Evolutionary conservation across 2,888 invertebrate species (phyloP).

Genomic region (Sepiola atlantica): DNA sequence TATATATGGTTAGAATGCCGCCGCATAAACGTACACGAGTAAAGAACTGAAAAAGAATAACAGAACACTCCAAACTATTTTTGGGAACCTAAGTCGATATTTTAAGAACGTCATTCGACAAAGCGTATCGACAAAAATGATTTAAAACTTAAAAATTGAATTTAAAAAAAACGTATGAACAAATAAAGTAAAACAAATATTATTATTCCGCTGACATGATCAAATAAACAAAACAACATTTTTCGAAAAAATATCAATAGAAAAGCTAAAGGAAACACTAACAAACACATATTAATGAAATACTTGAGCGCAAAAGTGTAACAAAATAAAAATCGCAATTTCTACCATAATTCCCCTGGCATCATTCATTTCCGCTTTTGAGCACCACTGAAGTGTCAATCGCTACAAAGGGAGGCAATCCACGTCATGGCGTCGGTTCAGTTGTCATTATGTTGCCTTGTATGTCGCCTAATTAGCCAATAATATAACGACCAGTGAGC

Average conservation of each 20-base stretch:
- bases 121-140: no score
- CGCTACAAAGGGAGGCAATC: not conserved
- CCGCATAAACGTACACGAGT: no score
- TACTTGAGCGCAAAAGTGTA: not conserved
- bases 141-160: not conserved
- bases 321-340: not conserved
- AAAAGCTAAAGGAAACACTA: not conserved
- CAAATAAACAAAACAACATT: not conserved
- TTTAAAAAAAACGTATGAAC: not conserved
- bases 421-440: not conserved
- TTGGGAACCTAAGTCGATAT: no score
- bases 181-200: not conserved
- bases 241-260: not conserved
- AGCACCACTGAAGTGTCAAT: not conserved
- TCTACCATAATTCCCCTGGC: not conserved
- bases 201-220: not conserved
- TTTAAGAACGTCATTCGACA: no score
- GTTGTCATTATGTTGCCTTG: not conserved
- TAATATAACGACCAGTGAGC: not conserved
- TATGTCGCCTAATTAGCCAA: not conserved
- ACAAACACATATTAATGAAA: not conserved
- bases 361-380: slow-evolving; percentile 20
- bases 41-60: no score
- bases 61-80: no score
- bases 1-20: no score